Evolutionary conservation across 2,113 vertebrate genomes (phyloP).

Genomic region (Nestor notabilis): DNA sequence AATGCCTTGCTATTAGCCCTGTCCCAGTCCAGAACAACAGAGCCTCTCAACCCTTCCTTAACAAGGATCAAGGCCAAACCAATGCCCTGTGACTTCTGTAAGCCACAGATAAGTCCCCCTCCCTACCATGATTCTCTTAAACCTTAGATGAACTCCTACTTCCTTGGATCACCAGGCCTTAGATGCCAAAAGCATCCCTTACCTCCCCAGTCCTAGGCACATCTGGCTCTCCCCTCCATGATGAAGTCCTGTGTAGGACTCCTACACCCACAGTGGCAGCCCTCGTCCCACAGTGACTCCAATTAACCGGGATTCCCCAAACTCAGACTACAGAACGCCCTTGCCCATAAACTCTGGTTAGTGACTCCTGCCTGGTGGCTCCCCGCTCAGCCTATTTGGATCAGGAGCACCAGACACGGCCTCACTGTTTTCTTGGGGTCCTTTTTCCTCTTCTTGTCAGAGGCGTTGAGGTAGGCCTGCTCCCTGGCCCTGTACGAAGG

Average conservation of each 20-base stretch:
- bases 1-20: background rate
- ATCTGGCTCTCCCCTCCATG: background rate
- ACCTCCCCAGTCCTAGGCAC: background rate
- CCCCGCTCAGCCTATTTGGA: conserved; percentile 23
- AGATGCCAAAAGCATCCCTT: background rate
- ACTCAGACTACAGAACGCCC: background rate
- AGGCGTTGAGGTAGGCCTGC: conserved; percentile 71
- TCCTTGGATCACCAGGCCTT: background rate
- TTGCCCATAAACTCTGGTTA: background rate
- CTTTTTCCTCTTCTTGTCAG: conserved; percentile 82
- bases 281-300: background rate
- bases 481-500: conserved; percentile 77
- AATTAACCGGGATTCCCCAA: background rate
- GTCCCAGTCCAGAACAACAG: background rate
- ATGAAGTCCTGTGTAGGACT: background rate
- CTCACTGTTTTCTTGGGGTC: conserved; percentile 90
- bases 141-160: background rate
- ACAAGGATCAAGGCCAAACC: background rate
- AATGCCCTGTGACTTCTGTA: background rate
- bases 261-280: background rate
- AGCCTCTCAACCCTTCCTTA: background rate
- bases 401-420: conserved; percentile 35
- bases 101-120: background rate
- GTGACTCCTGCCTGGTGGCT: background rate
- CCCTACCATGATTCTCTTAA: background rate